Evolutionary conservation across 2,888 invertebrate genomes (phyloP), one percentile per base, ranked within the genome.

Genomic region (Branchipolynoe longqiensis): DNA sequence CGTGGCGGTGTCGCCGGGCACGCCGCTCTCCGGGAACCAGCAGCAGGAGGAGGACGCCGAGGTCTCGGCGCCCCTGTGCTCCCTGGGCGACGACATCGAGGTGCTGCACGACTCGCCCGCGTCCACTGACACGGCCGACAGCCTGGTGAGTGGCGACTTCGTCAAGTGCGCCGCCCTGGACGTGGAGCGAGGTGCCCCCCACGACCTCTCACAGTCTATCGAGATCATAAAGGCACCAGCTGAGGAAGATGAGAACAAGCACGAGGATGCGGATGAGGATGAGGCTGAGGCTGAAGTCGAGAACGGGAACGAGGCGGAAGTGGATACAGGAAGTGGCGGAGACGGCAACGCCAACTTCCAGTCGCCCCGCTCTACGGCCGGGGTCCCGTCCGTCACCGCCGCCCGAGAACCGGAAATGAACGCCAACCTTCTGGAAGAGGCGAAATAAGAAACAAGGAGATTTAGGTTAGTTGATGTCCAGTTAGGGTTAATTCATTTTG

Each of bases 311-410:
- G 25, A 3, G 62, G 62, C 28, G 25, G 3, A 33, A 3, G 69
- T 3, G 12, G 25, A 22, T 22, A 14, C 2, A 22, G 36, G 36
- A 14, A 14, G 14, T 4, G 18, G 33, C 12, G 69, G 38, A 33
- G 69, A 69, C 38, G n/a, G 36, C n/a, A 69, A 69, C n/a, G 69
- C 69, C 38, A 69, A 69, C 69, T 69, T 69, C 38, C 36, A 69
- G 14, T n/a, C 69, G 0, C 69, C 69, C 1, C 18, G 33, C 38
- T 14, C 38, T 14, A 22, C 12, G 14, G 1, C 69, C 8, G n/a
- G n/a, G n/a, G n/a, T n/a, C n/a, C n/a, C n/a, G n/a, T n/a, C n/a
- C n/a, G n/a, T n/a, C n/a, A n/a, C n/a, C n/a, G n/a, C n/a, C n/a
- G n/a, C n/a, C n/a, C n/a, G n/a, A n/a, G n/a, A n/a, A n/a, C n/a